phyloP scores from a whole-genome alignment of 1,140 invertebrate genomes.

The Hylaeus anthracinus region DNA sequence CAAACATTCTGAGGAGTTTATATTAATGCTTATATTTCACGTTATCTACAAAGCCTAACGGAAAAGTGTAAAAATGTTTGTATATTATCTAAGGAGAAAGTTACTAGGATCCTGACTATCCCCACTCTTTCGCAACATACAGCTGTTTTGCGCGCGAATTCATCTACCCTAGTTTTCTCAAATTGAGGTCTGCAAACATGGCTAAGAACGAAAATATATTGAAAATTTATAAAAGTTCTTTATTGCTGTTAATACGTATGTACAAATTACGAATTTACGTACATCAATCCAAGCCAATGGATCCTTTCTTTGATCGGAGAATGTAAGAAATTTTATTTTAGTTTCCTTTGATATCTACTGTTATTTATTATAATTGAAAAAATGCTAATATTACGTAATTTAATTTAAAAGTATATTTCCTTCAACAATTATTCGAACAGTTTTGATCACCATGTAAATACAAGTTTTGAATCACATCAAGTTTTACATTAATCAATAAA shows the following conservation, averaged over 20 bases:
- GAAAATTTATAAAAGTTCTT: not conserved
- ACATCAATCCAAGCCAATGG: too few species aligned
- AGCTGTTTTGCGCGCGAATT: too few species aligned
- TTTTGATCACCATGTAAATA: constrained; percentile 22
- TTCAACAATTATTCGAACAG: constrained; percentile 29
- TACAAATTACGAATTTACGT: not conserved
- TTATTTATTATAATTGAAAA: constrained; percentile 1
- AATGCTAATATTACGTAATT: not conserved
- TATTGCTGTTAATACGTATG: not conserved
- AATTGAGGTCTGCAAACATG: not conserved
- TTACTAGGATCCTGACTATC: too few species aligned
- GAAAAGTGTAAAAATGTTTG: too few species aligned
- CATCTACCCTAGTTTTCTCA: too few species aligned
- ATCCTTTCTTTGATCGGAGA: too few species aligned
- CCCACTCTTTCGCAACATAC: too few species aligned
- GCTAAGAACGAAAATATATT: not conserved
- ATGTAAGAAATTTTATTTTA: not conserved
- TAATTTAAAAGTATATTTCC: constrained; percentile 46
- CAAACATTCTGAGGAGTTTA: too few species aligned
- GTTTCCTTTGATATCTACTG: not conserved
- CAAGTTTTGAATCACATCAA: constrained; percentile 16
- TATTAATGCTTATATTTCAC: too few species aligned
- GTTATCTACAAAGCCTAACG: too few species aligned
- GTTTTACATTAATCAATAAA: constrained; percentile 12
- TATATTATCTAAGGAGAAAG: too few species aligned